phyloP scores from a whole-genome alignment of 2,797 vertebrate genomes.

The Takifugu ocellatus region DNA sequence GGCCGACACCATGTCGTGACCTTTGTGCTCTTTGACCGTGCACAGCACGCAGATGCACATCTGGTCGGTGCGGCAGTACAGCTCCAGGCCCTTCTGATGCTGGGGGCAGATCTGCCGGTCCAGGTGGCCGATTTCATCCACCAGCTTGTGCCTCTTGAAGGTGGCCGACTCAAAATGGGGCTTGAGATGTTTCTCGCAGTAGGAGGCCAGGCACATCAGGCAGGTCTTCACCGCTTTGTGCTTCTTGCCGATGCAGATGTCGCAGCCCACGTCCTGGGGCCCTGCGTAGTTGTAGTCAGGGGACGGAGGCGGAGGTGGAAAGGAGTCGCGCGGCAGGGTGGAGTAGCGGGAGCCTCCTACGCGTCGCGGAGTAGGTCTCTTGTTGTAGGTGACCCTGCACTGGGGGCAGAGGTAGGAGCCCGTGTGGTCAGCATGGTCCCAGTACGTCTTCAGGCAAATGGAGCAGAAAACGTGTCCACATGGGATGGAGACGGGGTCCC shows the following conservation, averaged over 20 bases:
- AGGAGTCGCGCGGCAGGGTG: constrained; percentile 61
- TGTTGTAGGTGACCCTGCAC: constrained; percentile 77
- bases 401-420: constrained; percentile 75
- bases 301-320: constrained; percentile 72
- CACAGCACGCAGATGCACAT: constrained; percentile 98
- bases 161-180: constrained; percentile 91
- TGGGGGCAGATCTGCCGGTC: constrained; percentile 94
- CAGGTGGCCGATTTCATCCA: constrained; percentile 93
- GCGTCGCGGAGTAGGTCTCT: constrained; percentile 74
- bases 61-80: constrained; percentile 96
- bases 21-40: constrained; percentile 96
- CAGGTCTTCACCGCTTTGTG: constrained; percentile 93
- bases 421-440: constrained; percentile 77
- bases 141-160: constrained; percentile 94
- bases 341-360: constrained; percentile 56
- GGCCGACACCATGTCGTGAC: constrained; percentile 93
- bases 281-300: constrained; percentile 80
- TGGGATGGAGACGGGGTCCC: constrained; percentile 78
- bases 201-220: constrained; percentile 94
- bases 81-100: constrained; percentile 97
- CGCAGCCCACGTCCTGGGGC: constrained; percentile 89
- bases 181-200: constrained; percentile 94
- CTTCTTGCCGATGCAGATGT: constrained; percentile 95
- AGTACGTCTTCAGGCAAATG: constrained; percentile 80
- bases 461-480: constrained; percentile 79